Base-by-base conservation (phyloP, 2,888 invertebrate genomes). In the Hemithea aestivaria region DNA sequence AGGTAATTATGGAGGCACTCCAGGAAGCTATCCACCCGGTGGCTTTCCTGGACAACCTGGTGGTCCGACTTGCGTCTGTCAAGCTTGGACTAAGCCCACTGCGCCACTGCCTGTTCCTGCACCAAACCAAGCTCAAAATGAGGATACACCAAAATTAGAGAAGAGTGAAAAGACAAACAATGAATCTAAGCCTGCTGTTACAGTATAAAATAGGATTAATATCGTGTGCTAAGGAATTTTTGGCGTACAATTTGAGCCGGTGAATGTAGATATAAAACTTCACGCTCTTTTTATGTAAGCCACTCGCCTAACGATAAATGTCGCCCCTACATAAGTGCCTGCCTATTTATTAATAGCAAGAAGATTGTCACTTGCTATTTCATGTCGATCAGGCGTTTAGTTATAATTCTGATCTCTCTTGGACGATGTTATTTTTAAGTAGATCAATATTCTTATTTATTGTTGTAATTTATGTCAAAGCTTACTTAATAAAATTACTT, bases 31-130 rank as follows among this genome's bases (percentile, higher is more conserved):
- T 6, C 7, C 24, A 7, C 8, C 11, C n/a, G 23, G 31, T 5
- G 7, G 21, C 7, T 20, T 6, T n/a, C 32, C 28, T 58, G 57
- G 23, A 7, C 61, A 67, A 28, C 41, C 58, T 1, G 65, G 52
- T 0, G 83, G 80, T 0, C 83, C 80, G 0, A 68, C 77, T 0
- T 87, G 85, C 39, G 73, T 87, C 1, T 87, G 87, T 47, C 84
- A 83, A 43, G 66, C 85, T 0, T 84, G 83, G 82, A 75, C 77
- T 0, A 84, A 84, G 30, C 80, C 80, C 16, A 16, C 5, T 16
- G 2, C 16, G 2, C 16, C 16, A 16, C 3, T 16, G 3, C 16
- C 16, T 4, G 3, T 16, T 1, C 64, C 58, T 43, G 39, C 11
- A 40, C 48, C 27, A 5, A 16, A 16, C 45, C 52, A 27, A 36